Percentiles rank a stretch among this genome's conserved stretches.
Evolutionary conservation across 2,113 vertebrate species (phyloP).

Genomic region (Triplophysa tibetana): DNA sequence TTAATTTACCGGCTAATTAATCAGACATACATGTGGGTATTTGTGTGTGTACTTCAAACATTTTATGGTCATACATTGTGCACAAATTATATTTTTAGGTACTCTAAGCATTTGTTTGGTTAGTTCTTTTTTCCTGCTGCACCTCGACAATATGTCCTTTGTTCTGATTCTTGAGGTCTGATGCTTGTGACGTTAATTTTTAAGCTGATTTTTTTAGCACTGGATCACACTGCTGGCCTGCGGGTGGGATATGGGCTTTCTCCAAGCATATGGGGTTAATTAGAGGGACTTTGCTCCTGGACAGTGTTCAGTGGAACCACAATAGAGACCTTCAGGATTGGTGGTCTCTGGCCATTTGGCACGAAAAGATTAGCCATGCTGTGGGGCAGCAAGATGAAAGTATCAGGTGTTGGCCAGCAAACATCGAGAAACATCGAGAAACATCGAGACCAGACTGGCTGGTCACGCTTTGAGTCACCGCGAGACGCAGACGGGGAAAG

Average conservation of each 20-base stretch:
- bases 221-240: slow-evolving; percentile 60
- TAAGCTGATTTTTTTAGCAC: slow-evolving; percentile 50
- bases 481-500: slow-evolving; percentile 52
- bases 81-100: neutral
- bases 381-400: slow-evolving; percentile 60
- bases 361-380: slow-evolving; percentile 69
- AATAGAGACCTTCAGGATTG: slow-evolving; percentile 70
- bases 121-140: slow-evolving; percentile 32
- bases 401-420: slow-evolving; percentile 79
- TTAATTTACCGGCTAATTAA: too few relatives aligned
- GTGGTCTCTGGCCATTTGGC: slow-evolving; percentile 79
- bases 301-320: slow-evolving; percentile 70
- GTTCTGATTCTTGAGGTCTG: slow-evolving; percentile 56
- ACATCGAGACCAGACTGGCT: slow-evolving; percentile 65
- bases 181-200: slow-evolving; percentile 54
- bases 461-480: slow-evolving; percentile 54
- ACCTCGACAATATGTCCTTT: slow-evolving; percentile 57
- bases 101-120: neutral
- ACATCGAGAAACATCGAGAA: slow-evolving; percentile 68
- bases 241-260: slow-evolving; percentile 64
- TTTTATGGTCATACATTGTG: neutral
- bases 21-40: neutral
- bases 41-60: neutral
- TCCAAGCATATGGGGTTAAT: slow-evolving; percentile 77
- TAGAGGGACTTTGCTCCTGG: slow-evolving; percentile 73